phyloP scores from a whole-genome alignment of 2,797 vertebrate genomes.

The Merluccius polli region DNA sequence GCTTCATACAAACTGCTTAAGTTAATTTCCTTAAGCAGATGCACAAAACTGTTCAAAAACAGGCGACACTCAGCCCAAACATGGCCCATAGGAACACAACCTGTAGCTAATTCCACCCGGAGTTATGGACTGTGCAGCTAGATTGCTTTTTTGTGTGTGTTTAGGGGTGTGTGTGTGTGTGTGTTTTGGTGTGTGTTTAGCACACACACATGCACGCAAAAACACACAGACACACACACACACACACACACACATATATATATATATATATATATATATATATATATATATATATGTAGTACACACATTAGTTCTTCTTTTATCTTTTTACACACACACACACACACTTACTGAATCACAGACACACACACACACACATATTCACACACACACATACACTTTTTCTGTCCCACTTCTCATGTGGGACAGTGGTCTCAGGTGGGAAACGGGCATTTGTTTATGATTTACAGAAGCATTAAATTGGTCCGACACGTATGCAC shows the following conservation, averaged over 20 bases:
- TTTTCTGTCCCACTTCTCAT: conserved; percentile 42
- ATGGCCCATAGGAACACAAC: too few species aligned
- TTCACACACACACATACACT: conserved; percentile 9
- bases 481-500: conserved; percentile 9
- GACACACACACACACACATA: conserved; percentile 14
- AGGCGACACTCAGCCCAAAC: too few species aligned
- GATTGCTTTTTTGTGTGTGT: too few species aligned
- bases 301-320: too few species aligned
- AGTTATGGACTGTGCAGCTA: too few species aligned
- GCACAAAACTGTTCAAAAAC: too few species aligned
- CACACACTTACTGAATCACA: conserved; percentile 1
- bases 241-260: conserved; percentile 5
- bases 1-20: too few species aligned
- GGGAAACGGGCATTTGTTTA: conserved; percentile 33
- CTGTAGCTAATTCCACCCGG: too few species aligned
- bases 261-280: too few species aligned
- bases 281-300: conserved; percentile 1
- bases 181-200: too few species aligned
- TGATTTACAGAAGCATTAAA: conserved; percentile 33
- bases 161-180: too few species aligned
- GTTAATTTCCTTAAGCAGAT: too few species aligned
- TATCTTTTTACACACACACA: not conserved
- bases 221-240: not conserved
- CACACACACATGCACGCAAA: not conserved
- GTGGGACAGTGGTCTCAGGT: conserved; percentile 39